Conservation (phyloP, 2,797 vertebrate genomes). For the Sebastes melanostomus region DNA sequence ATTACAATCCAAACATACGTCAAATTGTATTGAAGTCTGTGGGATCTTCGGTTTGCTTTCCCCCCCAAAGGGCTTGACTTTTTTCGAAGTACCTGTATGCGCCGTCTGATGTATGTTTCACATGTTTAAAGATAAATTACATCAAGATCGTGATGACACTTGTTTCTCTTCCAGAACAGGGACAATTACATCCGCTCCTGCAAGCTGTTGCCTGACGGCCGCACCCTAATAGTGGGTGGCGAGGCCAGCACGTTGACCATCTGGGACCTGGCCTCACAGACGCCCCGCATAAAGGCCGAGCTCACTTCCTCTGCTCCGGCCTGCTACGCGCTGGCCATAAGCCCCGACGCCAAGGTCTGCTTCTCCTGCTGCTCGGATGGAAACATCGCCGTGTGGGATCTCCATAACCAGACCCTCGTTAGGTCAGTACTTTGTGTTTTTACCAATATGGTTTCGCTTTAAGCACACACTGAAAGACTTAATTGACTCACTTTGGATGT, state of each 20-base stretch:
- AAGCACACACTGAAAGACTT: background rate
- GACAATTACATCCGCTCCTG: constrained; percentile 99
- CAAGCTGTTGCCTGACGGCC: constrained; percentile 94
- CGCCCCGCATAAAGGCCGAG: constrained; percentile 95
- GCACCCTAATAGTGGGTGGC: constrained; percentile 94
- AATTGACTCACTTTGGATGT: background rate
- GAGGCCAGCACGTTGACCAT: constrained; percentile 97
- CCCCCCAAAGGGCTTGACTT: too few species aligned
- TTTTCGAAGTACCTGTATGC: too few species aligned
- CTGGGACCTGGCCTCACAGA: constrained; percentile 96
- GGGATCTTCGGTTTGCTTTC: too few species aligned
- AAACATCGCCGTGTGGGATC: constrained; percentile 97
- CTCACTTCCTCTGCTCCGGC: constrained; percentile 94
- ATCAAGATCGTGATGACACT: rapidly evolving
- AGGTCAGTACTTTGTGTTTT: constrained; percentile 79
- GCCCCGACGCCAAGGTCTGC: constrained; percentile 97
- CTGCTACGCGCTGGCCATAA: constrained; percentile 96
- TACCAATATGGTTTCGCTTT: background rate
- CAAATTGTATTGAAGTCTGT: too few species aligned
- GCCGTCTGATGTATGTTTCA: background rate
- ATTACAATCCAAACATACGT: too few species aligned
- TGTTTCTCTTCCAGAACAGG: constrained; percentile 84
- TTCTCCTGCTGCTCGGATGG: constrained; percentile 98
- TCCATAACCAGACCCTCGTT: constrained; percentile 96
- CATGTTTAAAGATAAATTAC: background rate